Evolutionary conservation across 1,140 invertebrate genomes (phyloP).

Genomic region (Ceratitis capitata): DNA sequence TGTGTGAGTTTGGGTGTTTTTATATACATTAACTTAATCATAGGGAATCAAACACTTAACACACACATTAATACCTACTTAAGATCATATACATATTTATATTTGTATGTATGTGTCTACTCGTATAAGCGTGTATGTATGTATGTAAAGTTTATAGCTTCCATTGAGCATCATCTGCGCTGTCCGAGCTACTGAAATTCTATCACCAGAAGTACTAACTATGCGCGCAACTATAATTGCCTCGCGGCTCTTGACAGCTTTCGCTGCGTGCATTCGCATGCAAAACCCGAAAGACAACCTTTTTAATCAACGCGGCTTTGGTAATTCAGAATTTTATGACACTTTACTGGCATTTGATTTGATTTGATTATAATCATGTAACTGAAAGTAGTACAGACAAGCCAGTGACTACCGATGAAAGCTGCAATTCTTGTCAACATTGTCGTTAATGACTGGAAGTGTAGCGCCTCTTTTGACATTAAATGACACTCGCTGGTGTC

Average conservation of each 20-base stretch:
- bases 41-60: background rate
- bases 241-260: background rate
- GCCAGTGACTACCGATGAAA: too few relatives aligned
- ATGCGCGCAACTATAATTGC: too few relatives aligned
- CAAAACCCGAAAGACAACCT: background rate
- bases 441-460: background rate
- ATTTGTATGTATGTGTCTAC: too few relatives aligned
- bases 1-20: too few relatives aligned
- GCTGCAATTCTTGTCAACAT: background rate
- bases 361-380: background rate
- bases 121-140: too few relatives aligned
- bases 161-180: background rate
- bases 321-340: slow-evolving; percentile 20
- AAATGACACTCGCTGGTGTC: background rate
- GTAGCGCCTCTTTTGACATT: background rate
- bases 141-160: background rate
- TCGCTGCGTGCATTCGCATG: background rate
- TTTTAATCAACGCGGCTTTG: background rate
- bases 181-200: background rate
- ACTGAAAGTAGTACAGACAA: background rate
- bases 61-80: background rate
- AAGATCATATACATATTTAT: background rate
- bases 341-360: background rate
- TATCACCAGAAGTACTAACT: background rate
- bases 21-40: too few relatives aligned